Conservation (phyloP, 2,797 vertebrate genomes). For the Liasis olivaceus region DNA sequence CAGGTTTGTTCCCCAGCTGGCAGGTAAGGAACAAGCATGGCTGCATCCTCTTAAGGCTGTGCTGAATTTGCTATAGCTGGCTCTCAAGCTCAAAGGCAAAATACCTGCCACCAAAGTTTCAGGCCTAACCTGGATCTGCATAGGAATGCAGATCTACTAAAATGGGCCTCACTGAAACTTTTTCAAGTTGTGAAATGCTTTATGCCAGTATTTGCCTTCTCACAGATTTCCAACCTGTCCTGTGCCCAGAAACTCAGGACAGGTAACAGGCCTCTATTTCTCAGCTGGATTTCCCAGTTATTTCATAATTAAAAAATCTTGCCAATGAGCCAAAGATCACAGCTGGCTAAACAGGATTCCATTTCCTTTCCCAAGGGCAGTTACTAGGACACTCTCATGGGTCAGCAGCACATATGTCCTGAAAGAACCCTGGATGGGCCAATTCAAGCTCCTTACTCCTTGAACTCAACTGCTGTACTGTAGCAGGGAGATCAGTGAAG, state of each 20-base stretch:
- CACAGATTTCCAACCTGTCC: background rate
- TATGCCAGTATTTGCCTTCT: background rate
- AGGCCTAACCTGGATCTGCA: no score
- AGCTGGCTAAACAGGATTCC: slow-evolving; percentile 65
- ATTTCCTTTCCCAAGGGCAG: slow-evolving; percentile 51
- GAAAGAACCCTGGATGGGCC: background rate
- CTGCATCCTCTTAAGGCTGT: background rate
- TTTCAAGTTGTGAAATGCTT: background rate
- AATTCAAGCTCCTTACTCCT: slow-evolving; percentile 5
- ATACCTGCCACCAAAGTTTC: background rate
- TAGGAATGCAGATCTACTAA: background rate
- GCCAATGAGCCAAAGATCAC: slow-evolving; percentile 43
- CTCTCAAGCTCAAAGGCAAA: background rate
- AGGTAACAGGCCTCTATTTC: slow-evolving; percentile 55
- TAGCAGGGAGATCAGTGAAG: background rate
- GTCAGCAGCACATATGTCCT: slow-evolving; percentile 56
- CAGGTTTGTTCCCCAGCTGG: slow-evolving; percentile 10
- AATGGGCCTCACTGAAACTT: background rate
- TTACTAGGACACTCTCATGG: slow-evolving; percentile 43
- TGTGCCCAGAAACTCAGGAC: background rate
- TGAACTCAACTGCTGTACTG: slow-evolving; percentile 29
- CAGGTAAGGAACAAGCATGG: background rate
- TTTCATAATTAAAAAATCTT: slow-evolving; percentile 57
- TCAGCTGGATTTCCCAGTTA: slow-evolving; percentile 62
- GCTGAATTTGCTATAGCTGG: background rate